phyloP scores from a whole-genome alignment of 2,797 vertebrate genomes.

The Avahi laniger region DNA sequence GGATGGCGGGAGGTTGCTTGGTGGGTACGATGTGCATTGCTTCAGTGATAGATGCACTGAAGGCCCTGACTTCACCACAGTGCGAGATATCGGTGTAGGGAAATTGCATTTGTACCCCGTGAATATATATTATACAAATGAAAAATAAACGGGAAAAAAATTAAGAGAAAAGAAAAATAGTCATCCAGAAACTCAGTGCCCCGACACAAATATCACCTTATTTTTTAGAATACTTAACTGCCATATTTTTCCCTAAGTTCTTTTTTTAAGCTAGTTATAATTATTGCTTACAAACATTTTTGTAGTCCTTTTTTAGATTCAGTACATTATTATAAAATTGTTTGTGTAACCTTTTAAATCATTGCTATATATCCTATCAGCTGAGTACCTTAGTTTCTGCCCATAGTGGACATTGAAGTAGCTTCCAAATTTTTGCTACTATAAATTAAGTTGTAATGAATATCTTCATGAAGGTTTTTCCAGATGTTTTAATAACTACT shows the following conservation, averaged over 20 bases:
- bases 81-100: no score
- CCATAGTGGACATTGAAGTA: background rate
- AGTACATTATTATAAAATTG: background rate
- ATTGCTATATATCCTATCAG: background rate
- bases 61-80: no score
- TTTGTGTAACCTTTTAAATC: background rate
- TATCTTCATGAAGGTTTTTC: background rate
- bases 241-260: background rate
- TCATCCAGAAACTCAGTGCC: background rate
- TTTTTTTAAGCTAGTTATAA: background rate
- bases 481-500: slow-evolving; percentile 7
- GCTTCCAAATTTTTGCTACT: background rate
- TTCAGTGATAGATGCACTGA: no score
- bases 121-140: no score
- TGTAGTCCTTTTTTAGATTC: background rate
- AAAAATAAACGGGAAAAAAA: no score
- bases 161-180: background rate
- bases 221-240: background rate
- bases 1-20: background rate
- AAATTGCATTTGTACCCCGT: no score
- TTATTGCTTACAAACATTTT: background rate
- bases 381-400: background rate
- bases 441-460: background rate
- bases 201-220: background rate
- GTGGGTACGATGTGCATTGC: no score